phyloP scores from a whole-genome alignment of 2,113 vertebrate genomes.

The Tautogolabrus adspersus region DNA sequence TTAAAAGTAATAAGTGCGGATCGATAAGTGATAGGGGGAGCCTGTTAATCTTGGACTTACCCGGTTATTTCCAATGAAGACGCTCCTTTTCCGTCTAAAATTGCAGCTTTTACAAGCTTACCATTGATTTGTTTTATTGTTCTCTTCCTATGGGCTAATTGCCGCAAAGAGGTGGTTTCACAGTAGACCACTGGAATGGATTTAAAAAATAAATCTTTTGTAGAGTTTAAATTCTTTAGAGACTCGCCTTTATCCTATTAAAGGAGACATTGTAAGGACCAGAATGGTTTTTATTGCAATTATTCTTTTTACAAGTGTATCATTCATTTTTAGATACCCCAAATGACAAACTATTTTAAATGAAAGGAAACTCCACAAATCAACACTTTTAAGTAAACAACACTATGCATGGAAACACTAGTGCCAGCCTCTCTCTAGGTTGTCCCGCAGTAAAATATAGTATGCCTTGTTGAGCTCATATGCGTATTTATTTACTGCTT shows the following conservation, averaged over 20 bases:
- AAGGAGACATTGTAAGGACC: constrained; percentile 8
- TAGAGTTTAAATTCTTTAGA: constrained; percentile 42
- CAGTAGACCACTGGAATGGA: constrained; percentile 17
- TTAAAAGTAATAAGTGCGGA: constrained; percentile 81
- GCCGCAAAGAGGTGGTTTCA: constrained; percentile 43
- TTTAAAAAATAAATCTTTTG: constrained; percentile 35
- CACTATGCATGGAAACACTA: constrained; percentile 12
- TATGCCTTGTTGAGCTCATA: constrained; percentile 41
- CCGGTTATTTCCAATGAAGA: constrained; percentile 69
- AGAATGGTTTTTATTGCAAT: constrained; percentile 21
- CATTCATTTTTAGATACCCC: constrained; percentile 34
- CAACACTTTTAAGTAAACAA: constrained; percentile 22
- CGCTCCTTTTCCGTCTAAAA: constrained; percentile 64
- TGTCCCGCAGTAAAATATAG: constrained; percentile 20
- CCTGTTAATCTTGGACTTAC: constrained; percentile 67
- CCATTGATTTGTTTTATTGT: constrained; percentile 72
- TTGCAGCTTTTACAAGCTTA: constrained; percentile 66
- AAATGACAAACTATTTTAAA: constrained; percentile 38
- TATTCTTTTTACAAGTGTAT: constrained; percentile 23
- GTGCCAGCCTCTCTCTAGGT: background rate
- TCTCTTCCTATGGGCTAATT: constrained; percentile 65
- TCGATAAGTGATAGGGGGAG: constrained; percentile 74
- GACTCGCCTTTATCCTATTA: constrained; percentile 37
- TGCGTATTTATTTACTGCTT: constrained; percentile 63
- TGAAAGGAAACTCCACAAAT: constrained; percentile 39